Conservation (phyloP, 2,113 vertebrate genomes). For the Chloroceryle aenea region DNA sequence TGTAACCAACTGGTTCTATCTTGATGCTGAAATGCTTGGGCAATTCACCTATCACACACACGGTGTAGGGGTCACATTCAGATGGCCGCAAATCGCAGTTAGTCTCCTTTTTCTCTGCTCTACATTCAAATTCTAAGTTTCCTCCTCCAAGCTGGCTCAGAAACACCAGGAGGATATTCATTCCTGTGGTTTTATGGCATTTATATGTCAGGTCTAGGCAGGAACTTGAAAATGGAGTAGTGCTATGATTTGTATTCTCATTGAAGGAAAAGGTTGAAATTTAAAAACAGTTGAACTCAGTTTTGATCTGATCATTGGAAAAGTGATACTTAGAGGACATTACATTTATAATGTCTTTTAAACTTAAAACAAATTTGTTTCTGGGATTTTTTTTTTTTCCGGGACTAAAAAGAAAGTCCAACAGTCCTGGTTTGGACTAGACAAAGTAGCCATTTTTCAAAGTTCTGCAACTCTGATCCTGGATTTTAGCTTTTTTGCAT, state of each 20-base stretch:
- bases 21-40: background rate
- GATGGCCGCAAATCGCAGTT: background rate
- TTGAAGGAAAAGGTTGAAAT: background rate
- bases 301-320: background rate
- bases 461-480: background rate
- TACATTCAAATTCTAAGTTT: background rate
- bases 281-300: background rate
- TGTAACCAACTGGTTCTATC: background rate
- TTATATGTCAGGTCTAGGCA: slow-evolving; percentile 15
- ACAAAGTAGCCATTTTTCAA: background rate
- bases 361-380: background rate
- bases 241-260: background rate
- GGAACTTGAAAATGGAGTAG: slow-evolving; percentile 26
- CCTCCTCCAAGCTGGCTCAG: background rate
- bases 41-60: fast-evolving
- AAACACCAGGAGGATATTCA: slow-evolving; percentile 25
- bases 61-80: background rate
- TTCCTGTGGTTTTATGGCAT: slow-evolving; percentile 36
- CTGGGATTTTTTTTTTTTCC: background rate
- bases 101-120: background rate
- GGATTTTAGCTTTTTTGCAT: background rate
- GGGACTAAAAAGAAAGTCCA: background rate
- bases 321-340: background rate
- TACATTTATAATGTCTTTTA: background rate
- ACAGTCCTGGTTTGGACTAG: background rate